Evolutionary conservation across 1,140 invertebrate species (phyloP), one percentile per base, ranked within the genome.

Genomic region (Whitmania pigra): DNA sequence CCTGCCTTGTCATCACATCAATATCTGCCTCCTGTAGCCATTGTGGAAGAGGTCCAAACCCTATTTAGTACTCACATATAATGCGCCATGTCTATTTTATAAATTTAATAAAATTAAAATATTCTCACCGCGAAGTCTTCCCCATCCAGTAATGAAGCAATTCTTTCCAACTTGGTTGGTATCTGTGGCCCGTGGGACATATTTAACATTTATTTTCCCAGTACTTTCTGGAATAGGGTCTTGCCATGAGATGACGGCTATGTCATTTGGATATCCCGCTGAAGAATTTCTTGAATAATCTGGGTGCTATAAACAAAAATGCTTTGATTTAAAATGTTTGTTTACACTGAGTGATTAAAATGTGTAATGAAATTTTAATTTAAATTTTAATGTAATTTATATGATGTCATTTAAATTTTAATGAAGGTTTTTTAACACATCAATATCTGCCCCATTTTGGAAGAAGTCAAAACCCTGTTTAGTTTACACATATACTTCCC

Each of bases 61-160:
- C 72, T 68, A 40, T 17, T 27, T 17, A n/a, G 60, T 20, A 11
- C 18, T 22, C 5, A 69, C 29, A 60, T 17, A 18, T 63, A 18
- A 7, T 25, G 4, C 18, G 57, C 2, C 11, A 63, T 49, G 29
- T 63, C 22, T 63, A 15, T 22, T n/a, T 63, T 2, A 20, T 31
- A 63, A 20, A 36, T 36, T n/a, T n/a, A n/a, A n/a, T n/a, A n/a
- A n/a, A n/a, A 63, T 17, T 29, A 31, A 15, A 5, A 29, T 31
- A 36, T 22, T 31, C 67, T 68, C 67, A 73, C 72, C 72, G 13
- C 29, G 20, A 2, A 68, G 31, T 54, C 72, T 67, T 2, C 72
- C 72, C 72, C 72, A 73, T 17, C 72, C 72, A n/a, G 72, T 73
- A 57, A 73, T 68, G 66, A 53, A 68, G 72, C 72, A 73, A 18